Evolutionary conservation across 2,113 vertebrate species (phyloP), one percentile per base, ranked within the genome.

Genomic region (Ailurus styani): DNA sequence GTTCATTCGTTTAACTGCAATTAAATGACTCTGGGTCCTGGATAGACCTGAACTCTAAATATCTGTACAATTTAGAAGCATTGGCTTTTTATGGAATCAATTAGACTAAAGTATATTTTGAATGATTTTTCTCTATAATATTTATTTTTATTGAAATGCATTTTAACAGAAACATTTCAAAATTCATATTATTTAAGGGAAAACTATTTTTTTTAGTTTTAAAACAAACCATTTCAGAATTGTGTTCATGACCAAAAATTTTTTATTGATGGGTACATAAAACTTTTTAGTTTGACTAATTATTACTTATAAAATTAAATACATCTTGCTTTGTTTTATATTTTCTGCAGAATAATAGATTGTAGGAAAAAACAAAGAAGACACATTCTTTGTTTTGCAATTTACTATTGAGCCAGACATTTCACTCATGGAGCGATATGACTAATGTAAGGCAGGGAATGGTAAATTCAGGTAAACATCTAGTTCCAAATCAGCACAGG

Each of bases 1-100:
- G 55, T 89, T 95, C 90, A 50, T 96, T 96, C 6, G 1, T 92
- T 97, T 82, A 95, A 75, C 31, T 66, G 47, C 25, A 88, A n/a
- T 92, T 87, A 85, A 37, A 64, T 93, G 68, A 93, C 57, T 45
- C 15, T 85, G 42, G 40, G 42, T 2, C 12, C 23, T 90, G 31
- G 47, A 45, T 37, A 87, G 37, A 75, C 37, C 9, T n/a, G 77
- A 91, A 78, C 34, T 47, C 15, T 94, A 93, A 95, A 89, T 93
- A 81, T 57, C 83, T 73, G 17, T 91, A 29, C 54, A 94, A 91
- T 94, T 95, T 95, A 89, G 31, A 89, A 14, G n/a, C 70, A 82
- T 14, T 87, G 27, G 14, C 18, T 95, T 87, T 94, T 90, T 52
- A 81, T 92, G 52, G 14, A 64, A 78, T 70, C 40, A 62, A 45